Base-by-base conservation (phyloP, 1,140 invertebrate genomes). In the Pogonognathellus flavescens region DNA sequence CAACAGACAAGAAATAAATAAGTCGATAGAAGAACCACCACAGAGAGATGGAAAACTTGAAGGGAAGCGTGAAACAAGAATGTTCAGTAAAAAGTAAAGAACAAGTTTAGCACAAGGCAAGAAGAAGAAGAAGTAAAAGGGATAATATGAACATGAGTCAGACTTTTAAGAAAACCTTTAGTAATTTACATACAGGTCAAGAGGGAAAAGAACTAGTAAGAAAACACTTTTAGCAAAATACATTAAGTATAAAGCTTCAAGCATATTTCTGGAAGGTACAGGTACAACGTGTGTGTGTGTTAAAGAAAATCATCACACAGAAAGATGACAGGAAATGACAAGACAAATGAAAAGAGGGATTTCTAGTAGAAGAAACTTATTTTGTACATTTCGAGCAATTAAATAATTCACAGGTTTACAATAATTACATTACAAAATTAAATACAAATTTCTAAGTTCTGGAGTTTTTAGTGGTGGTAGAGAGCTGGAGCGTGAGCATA, bases 311-410 rank as follows among this genome's bases (percentile, higher is more conserved):
- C 62, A 18, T 59, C 31, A 22, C 20, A 11, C 20, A 25, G 18
- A 13, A 25, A 66, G 4, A 55, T 11, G 53, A 11, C 16, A 55
- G 11, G 53, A 66, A 66, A 25, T 25, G 62, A 25, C 6, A 31
- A 66, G 18, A n/a, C n/a, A n/a, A 62, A 20, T 9, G 8, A 31
- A 70, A 9, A 70, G 5, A 11, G 4, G 7, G 16, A 41, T 41
- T 22, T 49, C 6, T 72, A 72, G 41, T 18, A 76, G 14, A 1
- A n/a, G 31, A 76, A 50, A 50, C 13, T 76, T 76, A 49, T 18
- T 76, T 76, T 76, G 70, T 76, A 76, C 70, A 76, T n/a, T 76
- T 76, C 70, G 70, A 76, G 41, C 10, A 76, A 76, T 76, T 76
- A 41, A 76, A 50, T n/a, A 49, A 18, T 76, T 76, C 31, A 31